Conservation (phyloP, 2,888 invertebrate genomes). For the Chaetoderma sp. region DNA sequence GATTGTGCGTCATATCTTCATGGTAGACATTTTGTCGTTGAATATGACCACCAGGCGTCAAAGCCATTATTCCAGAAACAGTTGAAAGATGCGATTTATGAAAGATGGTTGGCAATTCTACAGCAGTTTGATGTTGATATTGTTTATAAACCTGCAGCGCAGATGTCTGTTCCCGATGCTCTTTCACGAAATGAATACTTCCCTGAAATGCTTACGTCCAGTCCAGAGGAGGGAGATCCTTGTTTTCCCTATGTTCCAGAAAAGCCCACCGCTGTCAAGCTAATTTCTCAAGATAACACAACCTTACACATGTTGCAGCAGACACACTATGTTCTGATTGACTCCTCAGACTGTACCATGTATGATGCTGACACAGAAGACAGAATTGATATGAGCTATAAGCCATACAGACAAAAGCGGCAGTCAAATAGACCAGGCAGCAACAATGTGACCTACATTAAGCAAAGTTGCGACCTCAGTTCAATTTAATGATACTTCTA, state of each 20-base stretch:
- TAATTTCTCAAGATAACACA: too few species aligned
- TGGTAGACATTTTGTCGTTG: constrained; percentile 14
- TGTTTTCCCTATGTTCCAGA: constrained; percentile 14
- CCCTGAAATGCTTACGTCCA: background rate
- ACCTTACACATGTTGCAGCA: too few species aligned
- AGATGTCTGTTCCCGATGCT: too few species aligned
- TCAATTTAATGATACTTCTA: too few species aligned
- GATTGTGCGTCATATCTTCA: constrained; percentile 20
- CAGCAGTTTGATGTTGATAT: constrained; percentile 11
- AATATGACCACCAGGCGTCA: constrained; percentile 16
- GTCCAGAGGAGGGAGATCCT: constrained; percentile 14
- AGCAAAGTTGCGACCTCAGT: too few species aligned
- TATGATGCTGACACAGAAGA: constrained; percentile 3
- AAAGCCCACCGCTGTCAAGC: background rate
- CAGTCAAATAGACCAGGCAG: too few species aligned
- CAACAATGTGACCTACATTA: too few species aligned
- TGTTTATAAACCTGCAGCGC: constrained; percentile 5
- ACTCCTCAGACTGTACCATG: background rate
- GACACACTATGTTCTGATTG: too few species aligned
- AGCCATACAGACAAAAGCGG: too few species aligned
- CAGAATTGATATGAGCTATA: background rate
- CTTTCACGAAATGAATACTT: background rate
- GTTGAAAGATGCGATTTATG: constrained; percentile 18
- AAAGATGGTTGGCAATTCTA: constrained; percentile 9
- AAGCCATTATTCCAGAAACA: constrained; percentile 16